These are phyloP conservation scores for Crossaster papposus DNA, from an alignment of 53 echinoderm and acorn worm species.

Conservation along the genomic window DNA sequence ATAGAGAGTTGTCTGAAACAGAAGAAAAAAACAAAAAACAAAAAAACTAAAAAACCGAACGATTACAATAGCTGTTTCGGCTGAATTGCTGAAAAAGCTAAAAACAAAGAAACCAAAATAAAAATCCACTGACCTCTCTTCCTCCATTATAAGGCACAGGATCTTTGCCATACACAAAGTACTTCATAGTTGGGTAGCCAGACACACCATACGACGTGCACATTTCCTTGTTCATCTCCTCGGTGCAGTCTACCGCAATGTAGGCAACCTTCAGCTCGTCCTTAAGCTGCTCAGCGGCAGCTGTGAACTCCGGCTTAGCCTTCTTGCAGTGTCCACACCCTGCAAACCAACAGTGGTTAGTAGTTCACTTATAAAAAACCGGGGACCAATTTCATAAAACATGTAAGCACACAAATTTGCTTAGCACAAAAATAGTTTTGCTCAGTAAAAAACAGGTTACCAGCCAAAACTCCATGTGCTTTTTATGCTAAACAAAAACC, in stretches of 20 bases:
- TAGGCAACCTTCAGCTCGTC: slow-evolving; percentile 85
- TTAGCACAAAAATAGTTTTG: no score
- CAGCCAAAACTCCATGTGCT: no score
- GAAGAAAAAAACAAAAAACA: no score
- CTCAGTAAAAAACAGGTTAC: no score
- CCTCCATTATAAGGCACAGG: slow-evolving; percentile 73
- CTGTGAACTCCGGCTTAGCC: slow-evolving; percentile 86
- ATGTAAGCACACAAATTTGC: no score
- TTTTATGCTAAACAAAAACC: no score
- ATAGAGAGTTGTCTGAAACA: no score
- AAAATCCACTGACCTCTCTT: slow-evolving; percentile 65
- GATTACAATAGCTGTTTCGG: no score
- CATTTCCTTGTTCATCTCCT: slow-evolving; percentile 67
- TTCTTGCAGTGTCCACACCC: slow-evolving; percentile 99
- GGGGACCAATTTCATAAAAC: no score
- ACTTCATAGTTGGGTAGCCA: slow-evolving; percentile 91
- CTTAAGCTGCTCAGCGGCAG: slow-evolving; percentile 85
- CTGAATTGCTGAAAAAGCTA: no score
- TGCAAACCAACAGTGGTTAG: neutral
- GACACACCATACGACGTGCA: slow-evolving; percentile 74
- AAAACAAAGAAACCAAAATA: neutral
- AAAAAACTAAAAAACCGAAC: no score
- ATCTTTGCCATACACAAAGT: slow-evolving; percentile 91
- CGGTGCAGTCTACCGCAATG: slow-evolving; percentile 90
- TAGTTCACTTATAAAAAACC: no score